These are phyloP conservation scores for Gobiocypris rarus DNA, from an alignment of 2,113 vertebrate species.

Conservation along the genomic window DNA sequence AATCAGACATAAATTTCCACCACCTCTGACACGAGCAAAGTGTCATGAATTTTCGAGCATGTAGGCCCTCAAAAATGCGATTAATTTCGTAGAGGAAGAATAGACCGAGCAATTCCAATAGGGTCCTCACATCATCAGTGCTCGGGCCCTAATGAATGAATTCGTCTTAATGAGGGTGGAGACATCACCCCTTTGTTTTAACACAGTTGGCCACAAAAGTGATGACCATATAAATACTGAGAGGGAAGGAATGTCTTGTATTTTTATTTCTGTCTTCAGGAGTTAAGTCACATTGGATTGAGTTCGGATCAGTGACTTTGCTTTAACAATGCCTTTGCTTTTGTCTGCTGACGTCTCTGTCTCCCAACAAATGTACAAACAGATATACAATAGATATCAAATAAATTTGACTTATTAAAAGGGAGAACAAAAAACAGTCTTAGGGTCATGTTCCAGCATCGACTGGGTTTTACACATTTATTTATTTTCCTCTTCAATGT, in stretches of 20 bases:
- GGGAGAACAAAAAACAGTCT: background rate
- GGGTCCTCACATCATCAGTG: too few species aligned
- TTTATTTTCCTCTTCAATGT: background rate
- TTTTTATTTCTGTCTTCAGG: background rate
- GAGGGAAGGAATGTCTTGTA: background rate
- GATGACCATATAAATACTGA: slow-evolving; percentile 9
- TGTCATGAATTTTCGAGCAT: too few species aligned
- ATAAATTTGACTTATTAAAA: background rate
- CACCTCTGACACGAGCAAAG: too few species aligned
- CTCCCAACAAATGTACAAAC: background rate
- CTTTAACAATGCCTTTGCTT: background rate
- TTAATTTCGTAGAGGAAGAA: too few species aligned
- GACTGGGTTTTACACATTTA: background rate
- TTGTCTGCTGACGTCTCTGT: background rate
- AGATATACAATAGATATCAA: background rate
- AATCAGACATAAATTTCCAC: too few species aligned
- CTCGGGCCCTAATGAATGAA: background rate
- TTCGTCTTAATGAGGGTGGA: slow-evolving; percentile 1
- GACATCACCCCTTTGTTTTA: slow-evolving; percentile 19
- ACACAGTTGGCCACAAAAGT: background rate
- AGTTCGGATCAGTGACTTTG: background rate
- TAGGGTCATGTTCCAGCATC: background rate
- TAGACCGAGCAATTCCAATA: too few species aligned
- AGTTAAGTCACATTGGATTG: background rate
- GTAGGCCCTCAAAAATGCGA: too few species aligned